Evolutionary conservation across 2,797 vertebrate species (phyloP), one percentile per base, ranked within the genome.

Genomic region (Lates japonicus): DNA sequence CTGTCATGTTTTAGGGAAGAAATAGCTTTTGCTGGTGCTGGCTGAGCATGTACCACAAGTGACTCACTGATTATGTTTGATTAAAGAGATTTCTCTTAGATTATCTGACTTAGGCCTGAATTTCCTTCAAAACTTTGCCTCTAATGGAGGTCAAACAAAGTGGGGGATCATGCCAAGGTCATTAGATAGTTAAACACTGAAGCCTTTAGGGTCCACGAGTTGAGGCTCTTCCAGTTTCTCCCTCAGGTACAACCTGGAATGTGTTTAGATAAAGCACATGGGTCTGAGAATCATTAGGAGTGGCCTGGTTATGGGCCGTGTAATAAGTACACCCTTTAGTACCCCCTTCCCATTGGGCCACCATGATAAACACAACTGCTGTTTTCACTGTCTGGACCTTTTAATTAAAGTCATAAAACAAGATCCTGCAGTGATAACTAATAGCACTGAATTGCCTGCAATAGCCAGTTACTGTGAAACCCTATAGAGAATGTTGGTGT

Each of bases 331-430:
- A 71, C 62, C 77, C 79, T 83, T 80, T 78, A 67, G 70, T 79
- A 74, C 41, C 76, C 65, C 69, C 60, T 48, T 77, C 72, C 81
- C 80, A 81, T 54, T 67, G 82, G 83, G 83, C 86, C 84, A 39
- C 70, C 57, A 73, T 86, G 82, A 93, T 92, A 91, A 93, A 93
- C 88, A 90, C 75, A 76, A 83, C 54, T 77, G 69, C 74, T 90
- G 88, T 91, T 95, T 93, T 92, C 84, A 61, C 85, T 68, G 88
- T 84, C 77, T 83, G 81, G 69, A 80, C 81, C 77, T 91, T 92
- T 93, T 94, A 93, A 94, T 92, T 91, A 89, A 85, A 78, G 78
- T 81, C 55, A 63, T 94, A 90, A 94, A 90, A 83, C 65, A 70
- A 85, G 84, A 91, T 87, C 84, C 83, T 82, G 86, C 80, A 85